Base-by-base conservation (phyloP, 2,888 invertebrate genomes). In the Megastigmus dorsalis region DNA sequence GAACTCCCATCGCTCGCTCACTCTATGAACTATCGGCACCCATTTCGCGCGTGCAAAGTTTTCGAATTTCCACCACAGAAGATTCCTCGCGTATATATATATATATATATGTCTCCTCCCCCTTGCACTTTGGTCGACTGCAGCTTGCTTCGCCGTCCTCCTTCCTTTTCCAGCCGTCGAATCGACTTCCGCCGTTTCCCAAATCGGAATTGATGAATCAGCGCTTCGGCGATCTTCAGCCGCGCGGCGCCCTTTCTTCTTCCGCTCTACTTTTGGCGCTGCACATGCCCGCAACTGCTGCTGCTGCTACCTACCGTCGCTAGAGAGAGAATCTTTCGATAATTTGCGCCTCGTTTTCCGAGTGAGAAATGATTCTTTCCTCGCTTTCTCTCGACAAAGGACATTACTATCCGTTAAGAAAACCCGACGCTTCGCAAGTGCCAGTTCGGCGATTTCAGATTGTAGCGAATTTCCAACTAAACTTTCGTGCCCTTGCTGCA, bases 201-300 rank as follows among this genome's bases (percentile, higher is more conserved):
- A 71, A 72, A 75, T 75, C 72, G 41, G 54, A 75, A 72, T 75
- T 72, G 75, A 75, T 75, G 75, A 75, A 72, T 57, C 65, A 23
- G 65, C 52, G 36, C 71, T 66, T 65, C 55, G 18, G 65, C 33
- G 57, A 57, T 67, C 36, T 57, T 70, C 72, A 65, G 30, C 54
- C 26, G 45, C 20, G 45, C 20, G 38, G 15, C n/a, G 33, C 54
- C 20, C 45, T 28, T 20, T 72, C 62, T 41, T 60, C 57, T 45
- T 67, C 33, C 59, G 65, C 41, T 66, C 66, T 52, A 57, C 60
- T 73, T 73, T 66, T 33, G 23, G 13, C 28, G 36, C 41, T 52
- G 33, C 41, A 3, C 30, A n/a, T n/a, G 5, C 43, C 20, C 30
- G n/a, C 62, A 20, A 36, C 15, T 52, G 23, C 43, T 54, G 10